These are phyloP conservation scores for Drosophila anomalata DNA, from an alignment of 2,888 invertebrate genomes.

Conservation along the genomic window DNA sequence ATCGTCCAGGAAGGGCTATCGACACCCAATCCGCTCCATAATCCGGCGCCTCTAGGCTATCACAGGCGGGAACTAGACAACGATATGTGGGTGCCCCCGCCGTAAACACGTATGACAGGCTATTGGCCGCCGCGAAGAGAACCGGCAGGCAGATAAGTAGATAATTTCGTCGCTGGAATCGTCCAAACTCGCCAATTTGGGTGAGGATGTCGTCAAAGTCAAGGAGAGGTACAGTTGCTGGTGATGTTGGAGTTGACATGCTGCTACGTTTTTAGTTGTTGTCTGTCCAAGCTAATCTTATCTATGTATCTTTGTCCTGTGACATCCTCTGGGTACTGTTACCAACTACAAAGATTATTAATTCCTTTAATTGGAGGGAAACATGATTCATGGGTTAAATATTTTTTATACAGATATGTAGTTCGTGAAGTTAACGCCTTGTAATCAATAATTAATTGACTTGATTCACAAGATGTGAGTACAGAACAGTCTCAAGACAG, in stretches of 20 bases:
- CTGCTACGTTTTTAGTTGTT: not conserved
- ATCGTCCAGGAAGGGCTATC: slow-evolving; percentile 84
- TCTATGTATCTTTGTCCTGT: not conserved
- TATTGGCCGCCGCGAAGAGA: slow-evolving; percentile 86
- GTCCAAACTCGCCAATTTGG: slow-evolving; percentile 86
- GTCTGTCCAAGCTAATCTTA: slow-evolving; percentile 20
- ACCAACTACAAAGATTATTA: not conserved
- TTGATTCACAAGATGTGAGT: not conserved
- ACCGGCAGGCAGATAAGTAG: slow-evolving; percentile 86
- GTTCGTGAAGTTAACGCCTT: not conserved
- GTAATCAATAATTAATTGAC: not conserved
- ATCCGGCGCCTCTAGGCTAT: slow-evolving; percentile 68
- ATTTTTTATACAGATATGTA: not conserved
- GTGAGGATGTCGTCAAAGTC: slow-evolving; percentile 87
- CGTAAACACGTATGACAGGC: slow-evolving; percentile 87
- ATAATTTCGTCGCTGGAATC: slow-evolving; percentile 86
- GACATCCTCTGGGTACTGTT: not conserved
- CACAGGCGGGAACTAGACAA: slow-evolving; percentile 86
- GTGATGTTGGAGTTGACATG: slow-evolving; percentile 8
- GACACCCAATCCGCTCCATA: slow-evolving; percentile 84
- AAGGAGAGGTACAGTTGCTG: slow-evolving; percentile 78
- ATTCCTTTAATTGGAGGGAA: not conserved
- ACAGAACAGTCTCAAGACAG: not conserved
- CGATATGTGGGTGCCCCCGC: slow-evolving; percentile 86
- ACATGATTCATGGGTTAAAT: not conserved